phyloP scores from a whole-genome alignment of 2,797 vertebrate species.

The Enteromius afrohamiltoni region DNA sequence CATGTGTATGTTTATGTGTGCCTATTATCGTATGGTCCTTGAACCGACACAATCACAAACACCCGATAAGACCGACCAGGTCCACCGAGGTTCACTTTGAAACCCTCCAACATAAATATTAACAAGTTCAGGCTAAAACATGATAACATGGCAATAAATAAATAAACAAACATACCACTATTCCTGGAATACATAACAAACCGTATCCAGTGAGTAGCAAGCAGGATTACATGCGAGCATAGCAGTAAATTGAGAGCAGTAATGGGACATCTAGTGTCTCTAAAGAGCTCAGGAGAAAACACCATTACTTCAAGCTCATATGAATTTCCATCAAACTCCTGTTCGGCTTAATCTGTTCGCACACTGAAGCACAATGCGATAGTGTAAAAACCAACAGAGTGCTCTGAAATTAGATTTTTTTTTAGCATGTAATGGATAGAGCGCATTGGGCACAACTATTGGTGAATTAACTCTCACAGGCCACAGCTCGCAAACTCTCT shows the following conservation, averaged over 20 bases:
- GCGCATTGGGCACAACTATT: slow-evolving; percentile 1
- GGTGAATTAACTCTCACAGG: slow-evolving; percentile 31
- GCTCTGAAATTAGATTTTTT: slow-evolving; percentile 29
- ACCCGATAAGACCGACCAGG: slow-evolving; percentile 33
- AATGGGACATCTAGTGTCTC: background rate
- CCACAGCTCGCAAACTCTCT: background rate
- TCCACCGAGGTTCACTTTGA: background rate
- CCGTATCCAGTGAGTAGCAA: background rate
- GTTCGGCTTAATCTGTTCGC: background rate
- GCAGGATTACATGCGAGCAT: slow-evolving; percentile 4
- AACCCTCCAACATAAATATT: slow-evolving; percentile 43
- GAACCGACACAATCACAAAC: slow-evolving; percentile 6
- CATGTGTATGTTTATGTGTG: background rate
- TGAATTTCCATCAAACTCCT: slow-evolving; percentile 28
- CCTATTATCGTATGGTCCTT: background rate
- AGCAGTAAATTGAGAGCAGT: background rate
- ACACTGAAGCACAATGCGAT: slow-evolving; percentile 13
- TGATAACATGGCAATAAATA: slow-evolving; percentile 40
- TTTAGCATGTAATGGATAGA: slow-evolving; percentile 33
- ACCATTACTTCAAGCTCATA: slow-evolving; percentile 23
- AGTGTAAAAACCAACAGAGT: slow-evolving; percentile 21
- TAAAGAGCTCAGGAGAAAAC: slow-evolving; percentile 17
- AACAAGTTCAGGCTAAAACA: slow-evolving; percentile 16
- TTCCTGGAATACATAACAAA: background rate
- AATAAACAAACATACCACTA: slow-evolving; percentile 8